These are phyloP conservation scores for Tupiocoris notatus DNA, from an alignment of 2,888 invertebrate genomes.

Conservation along the genomic window DNA sequence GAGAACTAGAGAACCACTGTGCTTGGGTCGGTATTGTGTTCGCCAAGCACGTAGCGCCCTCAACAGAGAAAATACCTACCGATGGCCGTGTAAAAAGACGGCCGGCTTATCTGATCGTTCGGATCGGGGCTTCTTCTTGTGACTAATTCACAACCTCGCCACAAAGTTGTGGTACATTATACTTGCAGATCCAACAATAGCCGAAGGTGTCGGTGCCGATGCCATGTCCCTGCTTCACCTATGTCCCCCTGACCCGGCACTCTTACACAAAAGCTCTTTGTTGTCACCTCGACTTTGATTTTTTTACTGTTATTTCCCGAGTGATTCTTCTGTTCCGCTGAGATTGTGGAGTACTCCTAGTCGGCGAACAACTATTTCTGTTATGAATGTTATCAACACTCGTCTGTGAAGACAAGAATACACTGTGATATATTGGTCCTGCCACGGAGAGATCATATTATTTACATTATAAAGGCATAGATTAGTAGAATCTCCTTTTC, in stretches of 20 bases:
- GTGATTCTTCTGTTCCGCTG: background rate
- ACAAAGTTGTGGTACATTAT: slow-evolving; percentile 6
- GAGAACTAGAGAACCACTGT: too few relatives aligned
- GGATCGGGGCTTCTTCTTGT: slow-evolving; percentile 17
- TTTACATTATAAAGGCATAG: too few relatives aligned
- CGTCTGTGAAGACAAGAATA: background rate
- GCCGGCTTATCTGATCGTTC: slow-evolving; percentile 17
- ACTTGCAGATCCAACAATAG: slow-evolving; percentile 39
- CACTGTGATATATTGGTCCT: background rate
- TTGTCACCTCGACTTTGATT: background rate
- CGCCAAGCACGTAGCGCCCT: background rate
- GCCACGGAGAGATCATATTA: background rate
- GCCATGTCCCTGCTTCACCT: background rate
- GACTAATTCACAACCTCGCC: slow-evolving; percentile 35
- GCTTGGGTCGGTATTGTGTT: background rate
- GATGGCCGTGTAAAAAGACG: slow-evolving; percentile 26
- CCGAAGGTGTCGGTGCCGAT: background rate
- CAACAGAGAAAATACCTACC: background rate
- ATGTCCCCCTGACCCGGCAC: background rate
- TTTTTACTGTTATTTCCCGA: background rate
- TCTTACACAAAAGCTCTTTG: slow-evolving; percentile 9
- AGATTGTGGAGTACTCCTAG: background rate
- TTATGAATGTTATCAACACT: background rate
- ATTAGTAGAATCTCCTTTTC: too few relatives aligned
- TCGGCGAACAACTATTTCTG: background rate